A percentile compares a stretch with the other conserved stretches of the same genome.
phyloP scores from a whole-genome alignment of 30 jellyfish, hydroid and myxozoan genomes.

The Cassiopea andromeda region DNA sequence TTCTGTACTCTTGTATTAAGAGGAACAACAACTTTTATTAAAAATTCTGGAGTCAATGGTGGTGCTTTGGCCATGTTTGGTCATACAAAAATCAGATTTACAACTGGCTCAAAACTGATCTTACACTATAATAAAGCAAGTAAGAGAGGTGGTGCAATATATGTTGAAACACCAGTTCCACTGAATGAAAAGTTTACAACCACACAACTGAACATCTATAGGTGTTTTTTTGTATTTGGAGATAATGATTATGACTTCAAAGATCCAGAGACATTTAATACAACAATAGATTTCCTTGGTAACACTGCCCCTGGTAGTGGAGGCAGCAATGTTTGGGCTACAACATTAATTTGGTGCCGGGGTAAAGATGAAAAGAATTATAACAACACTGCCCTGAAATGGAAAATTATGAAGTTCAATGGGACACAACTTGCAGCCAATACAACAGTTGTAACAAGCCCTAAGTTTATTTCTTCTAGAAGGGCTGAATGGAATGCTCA shows the following conservation, averaged over 20 bases:
- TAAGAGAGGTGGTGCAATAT: slow-evolving; percentile 82
- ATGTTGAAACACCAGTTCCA: slow-evolving; percentile 58
- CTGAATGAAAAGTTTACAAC: slow-evolving; percentile 19
- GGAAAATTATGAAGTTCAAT: slow-evolving; percentile 51
- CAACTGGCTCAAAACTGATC: slow-evolving; percentile 23
- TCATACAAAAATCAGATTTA: slow-evolving; percentile 44
- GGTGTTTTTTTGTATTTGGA: slow-evolving; percentile 63
- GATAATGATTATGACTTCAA: slow-evolving; percentile 9
- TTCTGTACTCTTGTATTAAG: slow-evolving; percentile 10
- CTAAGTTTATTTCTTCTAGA: slow-evolving; percentile 17
- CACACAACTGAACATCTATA: slow-evolving; percentile 57
- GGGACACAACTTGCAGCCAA: slow-evolving; percentile 14
- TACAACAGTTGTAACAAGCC: slow-evolving; percentile 63
- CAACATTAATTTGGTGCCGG: slow-evolving; percentile 75
- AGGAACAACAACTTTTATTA: slow-evolving; percentile 23
- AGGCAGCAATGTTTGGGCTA: slow-evolving; percentile 66
- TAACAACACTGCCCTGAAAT: slow-evolving; percentile 59
- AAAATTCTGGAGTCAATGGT: slow-evolving; percentile 71
- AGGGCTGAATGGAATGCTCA: slow-evolving; percentile 65
- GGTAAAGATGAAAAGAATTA: slow-evolving; percentile 30
- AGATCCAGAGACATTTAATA: slow-evolving; percentile 34
- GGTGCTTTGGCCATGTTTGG: slow-evolving; percentile 85
- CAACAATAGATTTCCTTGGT: slow-evolving; percentile 53
- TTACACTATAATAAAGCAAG: slow-evolving; percentile 64
- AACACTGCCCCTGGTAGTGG: slow-evolving; percentile 49